Conservation (phyloP, 2,888 invertebrate species). For the Tipula helvola region DNA sequence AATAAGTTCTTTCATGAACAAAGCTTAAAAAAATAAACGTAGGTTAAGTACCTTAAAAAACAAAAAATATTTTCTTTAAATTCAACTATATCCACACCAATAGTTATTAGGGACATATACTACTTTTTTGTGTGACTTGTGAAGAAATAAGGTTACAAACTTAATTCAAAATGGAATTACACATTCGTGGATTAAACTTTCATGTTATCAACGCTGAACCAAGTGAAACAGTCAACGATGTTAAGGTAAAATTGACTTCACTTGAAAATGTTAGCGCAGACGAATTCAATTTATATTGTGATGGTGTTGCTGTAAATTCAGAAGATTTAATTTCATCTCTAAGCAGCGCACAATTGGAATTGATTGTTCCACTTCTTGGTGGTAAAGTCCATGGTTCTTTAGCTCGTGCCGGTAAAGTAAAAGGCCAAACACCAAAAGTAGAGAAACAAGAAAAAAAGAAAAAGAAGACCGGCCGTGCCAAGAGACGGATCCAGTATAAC, state of each 20-base stretch:
- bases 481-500: conserved; percentile 98
- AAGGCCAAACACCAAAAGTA: conserved; percentile 98
- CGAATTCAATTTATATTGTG: conserved; percentile 58
- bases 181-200: conserved; percentile 62
- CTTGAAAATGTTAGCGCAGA: conserved; percentile 40
- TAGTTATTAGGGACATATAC: too few relatives aligned
- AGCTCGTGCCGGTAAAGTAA: conserved; percentile 99
- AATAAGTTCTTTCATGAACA: too few relatives aligned
- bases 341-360: conserved; percentile 57
- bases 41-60: too few relatives aligned
- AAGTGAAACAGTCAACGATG: conserved; percentile 33
- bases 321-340: conserved; percentile 56
- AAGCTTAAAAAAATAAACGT: too few relatives aligned
- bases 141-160: conserved; percentile 26
- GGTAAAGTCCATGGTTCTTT: conserved; percentile 99
- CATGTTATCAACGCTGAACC: conserved; percentile 63
- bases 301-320: conserved; percentile 45
- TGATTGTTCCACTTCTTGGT: conserved; percentile 76
- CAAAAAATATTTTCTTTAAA: too few relatives aligned
- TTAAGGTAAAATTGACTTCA: conserved; percentile 37
- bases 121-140: conserved; percentile 8
- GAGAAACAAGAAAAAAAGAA: conserved; percentile 99
- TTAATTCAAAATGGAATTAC: conserved; percentile 62
- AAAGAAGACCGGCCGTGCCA: conserved; percentile 98
- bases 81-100: too few relatives aligned